A percentile compares a stretch with the other conserved stretches of the same genome.
Evolutionary conservation across 2,797 vertebrate species (phyloP).

Genomic region (Pteronotus mesoamericanus): DNA sequence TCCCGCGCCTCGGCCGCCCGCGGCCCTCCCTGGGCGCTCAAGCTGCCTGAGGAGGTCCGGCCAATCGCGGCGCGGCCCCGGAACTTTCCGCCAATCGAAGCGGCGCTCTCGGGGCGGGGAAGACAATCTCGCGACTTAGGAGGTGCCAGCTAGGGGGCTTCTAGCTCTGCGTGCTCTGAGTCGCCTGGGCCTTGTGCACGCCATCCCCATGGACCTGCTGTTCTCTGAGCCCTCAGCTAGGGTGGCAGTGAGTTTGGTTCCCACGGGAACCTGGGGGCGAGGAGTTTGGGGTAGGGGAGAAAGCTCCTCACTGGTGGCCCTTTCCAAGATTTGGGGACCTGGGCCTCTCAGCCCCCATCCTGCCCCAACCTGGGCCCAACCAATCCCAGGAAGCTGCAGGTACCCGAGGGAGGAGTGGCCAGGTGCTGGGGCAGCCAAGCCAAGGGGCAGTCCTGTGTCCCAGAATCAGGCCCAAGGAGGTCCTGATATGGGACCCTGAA

Average conservation of each 20-base stretch:
- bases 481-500: not conserved
- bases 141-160: accelerated
- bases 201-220: not conserved
- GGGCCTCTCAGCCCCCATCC: not conserved
- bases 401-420: not conserved
- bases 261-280: not conserved
- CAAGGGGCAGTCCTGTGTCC: not conserved
- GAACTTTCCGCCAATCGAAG: constrained; percentile 65
- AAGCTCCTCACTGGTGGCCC: not conserved
- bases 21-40: no score
- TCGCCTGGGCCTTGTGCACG: not conserved
- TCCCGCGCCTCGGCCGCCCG: accelerated
- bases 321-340: not conserved
- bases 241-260: not conserved
- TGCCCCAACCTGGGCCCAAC: not conserved
- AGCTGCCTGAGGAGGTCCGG: not conserved
- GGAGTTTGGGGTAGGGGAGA: not conserved
- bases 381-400: not conserved
- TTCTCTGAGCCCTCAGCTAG: not conserved
- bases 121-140: accelerated
- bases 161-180: accelerated
- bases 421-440: not conserved
- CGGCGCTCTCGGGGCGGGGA: not conserved
- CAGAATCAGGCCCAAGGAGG: not conserved
- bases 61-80: not conserved